Conservation (phyloP, 2,797 vertebrate species). For the Gambusia yucatana region DNA sequence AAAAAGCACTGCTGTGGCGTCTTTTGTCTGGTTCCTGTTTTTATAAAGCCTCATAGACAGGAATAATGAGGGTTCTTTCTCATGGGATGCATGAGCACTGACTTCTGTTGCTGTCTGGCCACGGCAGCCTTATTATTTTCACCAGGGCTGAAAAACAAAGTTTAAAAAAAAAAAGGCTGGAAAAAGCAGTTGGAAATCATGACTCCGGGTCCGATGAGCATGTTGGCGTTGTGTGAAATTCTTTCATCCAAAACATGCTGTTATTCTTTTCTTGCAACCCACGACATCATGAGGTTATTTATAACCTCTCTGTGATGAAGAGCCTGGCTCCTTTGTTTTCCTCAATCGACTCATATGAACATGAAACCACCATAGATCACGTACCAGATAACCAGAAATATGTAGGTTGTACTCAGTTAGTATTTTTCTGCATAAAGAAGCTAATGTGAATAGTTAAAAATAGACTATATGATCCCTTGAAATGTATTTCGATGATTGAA, state of each 20-base stretch:
- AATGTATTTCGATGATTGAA: too few relatives aligned
- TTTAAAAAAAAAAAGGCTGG: not conserved
- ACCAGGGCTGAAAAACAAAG: not conserved
- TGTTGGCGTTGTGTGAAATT: conserved; percentile 29
- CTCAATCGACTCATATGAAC: not conserved
- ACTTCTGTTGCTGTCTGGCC: not conserved
- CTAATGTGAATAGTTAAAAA: not conserved
- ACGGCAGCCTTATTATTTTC: conserved; percentile 30
- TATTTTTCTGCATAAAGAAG: not conserved
- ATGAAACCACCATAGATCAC: not conserved
- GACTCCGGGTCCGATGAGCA: conserved; percentile 34
- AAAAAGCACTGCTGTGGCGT: not conserved
- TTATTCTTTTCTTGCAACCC: conserved; percentile 27
- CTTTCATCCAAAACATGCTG: conserved; percentile 40
- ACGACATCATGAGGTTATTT: conserved; percentile 30
- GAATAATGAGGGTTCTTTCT: conserved; percentile 35
- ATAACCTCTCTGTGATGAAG: conserved; percentile 19
- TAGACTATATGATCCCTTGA: not conserved
- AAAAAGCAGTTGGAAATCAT: conserved; percentile 31
- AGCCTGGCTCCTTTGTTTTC: conserved; percentile 5
- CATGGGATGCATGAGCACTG: conserved; percentile 11
- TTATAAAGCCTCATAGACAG: conserved; percentile 16
- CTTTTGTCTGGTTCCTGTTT: not conserved
- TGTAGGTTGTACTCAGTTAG: not conserved
- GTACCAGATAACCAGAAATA: not conserved